Conservation (phyloP, 2,797 vertebrate genomes). For the Allenopithecus nigroviridis region DNA sequence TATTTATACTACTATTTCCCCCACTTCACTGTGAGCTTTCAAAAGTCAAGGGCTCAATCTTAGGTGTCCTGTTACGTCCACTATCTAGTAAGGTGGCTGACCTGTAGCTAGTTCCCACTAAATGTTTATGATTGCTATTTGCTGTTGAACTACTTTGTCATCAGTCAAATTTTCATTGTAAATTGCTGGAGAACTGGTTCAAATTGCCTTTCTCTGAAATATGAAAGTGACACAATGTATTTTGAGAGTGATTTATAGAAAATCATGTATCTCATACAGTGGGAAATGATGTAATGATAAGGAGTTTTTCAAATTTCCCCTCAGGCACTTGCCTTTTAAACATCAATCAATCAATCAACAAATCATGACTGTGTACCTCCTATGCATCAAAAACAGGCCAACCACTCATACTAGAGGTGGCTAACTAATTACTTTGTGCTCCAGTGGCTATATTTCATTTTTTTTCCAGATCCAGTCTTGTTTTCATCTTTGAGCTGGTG, state of each 20-base stretch:
- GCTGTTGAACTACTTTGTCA: constrained; percentile 52
- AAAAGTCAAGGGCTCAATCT: constrained; percentile 43
- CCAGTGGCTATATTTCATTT: constrained; percentile 40
- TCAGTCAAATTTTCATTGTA: constrained; percentile 63
- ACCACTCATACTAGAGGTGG: neutral
- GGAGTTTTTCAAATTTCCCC: constrained; percentile 57
- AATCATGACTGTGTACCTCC: constrained; percentile 5
- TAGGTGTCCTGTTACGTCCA: neutral
- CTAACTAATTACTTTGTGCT: constrained; percentile 60
- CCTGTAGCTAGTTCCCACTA: neutral
- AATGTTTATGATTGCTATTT: constrained; percentile 51
- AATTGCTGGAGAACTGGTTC: constrained; percentile 56
- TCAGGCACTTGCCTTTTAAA: constrained; percentile 55
- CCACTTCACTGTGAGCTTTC: neutral
- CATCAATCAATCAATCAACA: constrained; percentile 65
- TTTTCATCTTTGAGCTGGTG: constrained; percentile 56
- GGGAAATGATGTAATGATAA: constrained; percentile 59
- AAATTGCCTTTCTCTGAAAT: constrained; percentile 71
- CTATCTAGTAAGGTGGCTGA: neutral
- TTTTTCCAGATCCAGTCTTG: constrained; percentile 47
- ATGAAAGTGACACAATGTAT: constrained; percentile 62
- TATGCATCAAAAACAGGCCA: constrained; percentile 39
- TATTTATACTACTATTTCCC: neutral
- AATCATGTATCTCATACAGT: constrained; percentile 63
- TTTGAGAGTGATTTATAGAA: constrained; percentile 73